phyloP scores from a whole-genome alignment of 1,140 invertebrate genomes.

The Calycopis cecrops region DNA sequence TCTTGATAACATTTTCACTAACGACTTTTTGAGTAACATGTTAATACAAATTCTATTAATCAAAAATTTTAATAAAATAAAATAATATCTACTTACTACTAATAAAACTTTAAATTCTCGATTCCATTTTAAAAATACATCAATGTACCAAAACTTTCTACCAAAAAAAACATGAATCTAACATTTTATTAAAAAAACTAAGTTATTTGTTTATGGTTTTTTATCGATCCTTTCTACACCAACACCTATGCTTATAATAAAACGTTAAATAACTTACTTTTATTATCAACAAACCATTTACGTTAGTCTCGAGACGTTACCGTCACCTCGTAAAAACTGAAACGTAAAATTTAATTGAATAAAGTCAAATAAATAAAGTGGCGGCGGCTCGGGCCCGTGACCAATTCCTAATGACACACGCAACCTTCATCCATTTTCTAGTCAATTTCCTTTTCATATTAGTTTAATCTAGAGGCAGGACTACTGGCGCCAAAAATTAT shows the following conservation, averaged over 20 bases:
- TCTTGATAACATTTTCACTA: not conserved
- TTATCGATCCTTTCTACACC: no score
- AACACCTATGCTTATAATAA: no score
- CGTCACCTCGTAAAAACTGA: conserved; percentile 63
- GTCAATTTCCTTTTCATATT: conserved; percentile 74
- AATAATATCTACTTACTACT: no score
- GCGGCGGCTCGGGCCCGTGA: conserved; percentile 52
- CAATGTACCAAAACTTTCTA: no score
- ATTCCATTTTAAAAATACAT: no score
- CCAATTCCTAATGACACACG: conserved; percentile 71
- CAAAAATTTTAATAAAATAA: no score
- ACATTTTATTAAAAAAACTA: no score
- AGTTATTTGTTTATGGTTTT: no score
- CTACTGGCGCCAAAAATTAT: conserved; percentile 75
- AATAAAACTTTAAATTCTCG: no score
- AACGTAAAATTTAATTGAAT: conserved; percentile 69
- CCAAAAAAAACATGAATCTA: no score
- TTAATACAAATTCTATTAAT: not conserved
- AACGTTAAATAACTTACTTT: conserved; percentile 37
- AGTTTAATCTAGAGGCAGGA: conserved; percentile 73
- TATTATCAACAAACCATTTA: conserved; percentile 62
- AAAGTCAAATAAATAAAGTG: conserved; percentile 67
- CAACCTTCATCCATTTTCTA: conserved; percentile 69
- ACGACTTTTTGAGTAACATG: not conserved
- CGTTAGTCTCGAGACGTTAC: conserved; percentile 59